Conservation (phyloP, 2,797 vertebrate genomes). For the Rhynchonycteris naso region DNA sequence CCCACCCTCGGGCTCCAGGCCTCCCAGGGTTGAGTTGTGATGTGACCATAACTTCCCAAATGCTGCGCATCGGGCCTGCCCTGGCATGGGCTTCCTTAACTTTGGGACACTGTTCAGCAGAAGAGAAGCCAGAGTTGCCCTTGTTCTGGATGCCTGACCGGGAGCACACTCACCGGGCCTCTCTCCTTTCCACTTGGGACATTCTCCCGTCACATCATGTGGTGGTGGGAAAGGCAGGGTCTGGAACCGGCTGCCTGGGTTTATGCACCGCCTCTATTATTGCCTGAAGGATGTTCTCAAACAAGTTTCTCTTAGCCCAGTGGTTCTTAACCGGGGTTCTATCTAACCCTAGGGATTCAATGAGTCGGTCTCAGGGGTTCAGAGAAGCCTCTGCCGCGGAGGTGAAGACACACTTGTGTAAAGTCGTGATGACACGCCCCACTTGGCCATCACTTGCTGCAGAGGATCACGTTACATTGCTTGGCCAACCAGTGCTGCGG, state of each 20-base stretch:
- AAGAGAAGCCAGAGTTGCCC: neutral
- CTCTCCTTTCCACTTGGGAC: neutral
- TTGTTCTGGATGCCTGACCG: accelerated
- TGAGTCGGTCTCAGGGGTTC: too few relatives aligned
- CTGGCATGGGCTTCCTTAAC: neutral
- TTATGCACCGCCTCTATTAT: neutral
- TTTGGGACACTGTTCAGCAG: too few relatives aligned
- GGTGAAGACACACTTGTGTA: too few relatives aligned
- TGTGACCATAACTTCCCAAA: neutral
- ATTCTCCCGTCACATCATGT: neutral
- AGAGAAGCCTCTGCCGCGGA: too few relatives aligned
- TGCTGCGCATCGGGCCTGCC: neutral
- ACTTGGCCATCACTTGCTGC: too few relatives aligned
- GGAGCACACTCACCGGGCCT: accelerated
- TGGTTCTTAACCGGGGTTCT: too few relatives aligned
- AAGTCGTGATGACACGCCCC: too few relatives aligned
- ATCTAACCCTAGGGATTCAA: too few relatives aligned
- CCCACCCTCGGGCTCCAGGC: neutral
- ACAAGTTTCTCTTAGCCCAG: neutral
- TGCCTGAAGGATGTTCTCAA: accelerated
- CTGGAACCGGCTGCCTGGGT: neutral
- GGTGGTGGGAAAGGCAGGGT: neutral
- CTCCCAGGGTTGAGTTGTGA: neutral
- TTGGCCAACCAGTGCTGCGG: too few relatives aligned
- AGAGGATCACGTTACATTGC: too few relatives aligned